Conservation (phyloP, 1,140 invertebrate species). For the Bombus waltoni region DNA sequence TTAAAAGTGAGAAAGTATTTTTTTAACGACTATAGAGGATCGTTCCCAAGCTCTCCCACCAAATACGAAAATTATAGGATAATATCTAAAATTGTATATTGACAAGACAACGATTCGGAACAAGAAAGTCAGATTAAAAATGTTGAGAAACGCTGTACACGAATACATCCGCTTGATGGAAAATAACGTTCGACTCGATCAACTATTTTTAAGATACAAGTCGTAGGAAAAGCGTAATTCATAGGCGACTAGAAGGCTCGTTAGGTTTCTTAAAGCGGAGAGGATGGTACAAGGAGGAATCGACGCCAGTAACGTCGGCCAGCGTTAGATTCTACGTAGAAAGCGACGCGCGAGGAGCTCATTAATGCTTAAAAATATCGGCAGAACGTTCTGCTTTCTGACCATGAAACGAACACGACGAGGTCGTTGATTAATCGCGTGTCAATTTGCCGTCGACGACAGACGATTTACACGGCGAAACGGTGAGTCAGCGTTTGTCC, state of each 20-base stretch:
- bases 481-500: constrained; percentile 22
- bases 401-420: background rate
- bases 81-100: too few species aligned
- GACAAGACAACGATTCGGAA: too few species aligned
- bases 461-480: constrained; percentile 24
- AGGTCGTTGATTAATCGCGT: constrained; percentile 54
- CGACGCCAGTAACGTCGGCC: background rate
- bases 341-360: constrained; percentile 28
- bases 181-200: background rate
- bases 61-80: too few species aligned
- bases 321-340: background rate
- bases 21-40: too few species aligned
- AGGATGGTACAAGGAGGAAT: background rate
- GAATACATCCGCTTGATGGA: background rate
- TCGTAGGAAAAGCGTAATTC: constrained; percentile 6
- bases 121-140: too few species aligned
- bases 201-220: background rate
- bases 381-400: constrained; percentile 38
- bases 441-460: constrained; percentile 57
- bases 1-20: too few species aligned
- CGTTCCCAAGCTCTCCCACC: too few species aligned
- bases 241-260: background rate
- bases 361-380: constrained; percentile 51
- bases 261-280: constrained; percentile 6
- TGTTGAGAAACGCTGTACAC: too few species aligned